phyloP scores from a whole-genome alignment of 2,888 invertebrate genomes.

The Melieria crassipennis region DNA sequence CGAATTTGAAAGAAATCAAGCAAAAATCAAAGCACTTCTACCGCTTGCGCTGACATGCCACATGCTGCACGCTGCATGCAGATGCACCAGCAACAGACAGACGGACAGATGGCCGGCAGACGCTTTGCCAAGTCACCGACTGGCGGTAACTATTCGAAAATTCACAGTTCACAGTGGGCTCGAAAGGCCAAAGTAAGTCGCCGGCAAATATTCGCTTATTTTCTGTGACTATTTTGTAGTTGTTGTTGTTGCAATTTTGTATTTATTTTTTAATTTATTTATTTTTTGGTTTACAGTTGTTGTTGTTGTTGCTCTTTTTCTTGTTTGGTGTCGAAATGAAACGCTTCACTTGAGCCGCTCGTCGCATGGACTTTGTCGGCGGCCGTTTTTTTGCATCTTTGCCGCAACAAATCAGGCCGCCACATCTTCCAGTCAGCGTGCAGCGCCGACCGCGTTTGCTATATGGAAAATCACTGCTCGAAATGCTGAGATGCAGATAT shows the following conservation, averaged over 20 bases:
- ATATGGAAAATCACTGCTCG: too few species aligned
- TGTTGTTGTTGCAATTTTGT: neutral
- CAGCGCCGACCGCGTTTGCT: too few species aligned
- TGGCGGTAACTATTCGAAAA: neutral
- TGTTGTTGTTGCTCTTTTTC: slow-evolving; percentile 19
- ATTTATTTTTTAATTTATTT: neutral
- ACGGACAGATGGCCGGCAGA: too few species aligned
- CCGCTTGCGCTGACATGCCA: slow-evolving; percentile 44
- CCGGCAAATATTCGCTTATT: neutral
- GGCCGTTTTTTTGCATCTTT: neutral
- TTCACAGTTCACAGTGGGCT: too few species aligned
- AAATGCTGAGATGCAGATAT: too few species aligned
- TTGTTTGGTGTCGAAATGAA: slow-evolving; percentile 41
- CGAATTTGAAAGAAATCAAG: slow-evolving; percentile 62
- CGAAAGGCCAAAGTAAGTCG: too few species aligned
- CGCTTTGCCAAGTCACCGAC: neutral
- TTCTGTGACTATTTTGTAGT: slow-evolving; percentile 16
- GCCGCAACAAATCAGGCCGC: too few species aligned
- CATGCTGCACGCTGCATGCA: neutral
- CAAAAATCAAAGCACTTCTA: slow-evolving; percentile 62
- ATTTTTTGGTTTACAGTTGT: neutral
- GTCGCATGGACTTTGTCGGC: slow-evolving; percentile 30
- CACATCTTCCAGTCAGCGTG: too few species aligned
- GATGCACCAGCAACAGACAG: too few species aligned
- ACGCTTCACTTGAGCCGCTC: slow-evolving; percentile 39